These are phyloP conservation scores for Passer domesticus DNA, from an alignment of 2,113 vertebrate species.

Conservation along the genomic window DNA sequence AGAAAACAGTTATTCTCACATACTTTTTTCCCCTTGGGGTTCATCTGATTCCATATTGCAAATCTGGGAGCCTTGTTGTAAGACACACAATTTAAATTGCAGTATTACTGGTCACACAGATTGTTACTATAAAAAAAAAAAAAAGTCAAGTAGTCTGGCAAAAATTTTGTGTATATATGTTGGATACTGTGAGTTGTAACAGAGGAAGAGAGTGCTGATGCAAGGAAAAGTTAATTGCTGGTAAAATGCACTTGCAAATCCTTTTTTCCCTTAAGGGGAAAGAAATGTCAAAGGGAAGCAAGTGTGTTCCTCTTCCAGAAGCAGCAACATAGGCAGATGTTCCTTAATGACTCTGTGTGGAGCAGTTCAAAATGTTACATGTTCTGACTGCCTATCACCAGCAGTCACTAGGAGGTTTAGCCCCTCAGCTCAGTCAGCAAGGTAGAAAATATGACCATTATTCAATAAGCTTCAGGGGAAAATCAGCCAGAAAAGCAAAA, in stretches of 20 bases:
- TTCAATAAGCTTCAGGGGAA: neutral
- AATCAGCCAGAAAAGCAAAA: neutral
- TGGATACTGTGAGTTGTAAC: neutral
- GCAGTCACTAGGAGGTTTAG: neutral
- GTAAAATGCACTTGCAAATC: neutral
- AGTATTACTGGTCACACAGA: neutral
- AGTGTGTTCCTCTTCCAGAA: neutral
- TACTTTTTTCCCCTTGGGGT: rapidly evolving
- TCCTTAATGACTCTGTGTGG: neutral
- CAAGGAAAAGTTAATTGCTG: constrained; percentile 10
- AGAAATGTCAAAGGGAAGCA: neutral
- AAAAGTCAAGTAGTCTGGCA: neutral
- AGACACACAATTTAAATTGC: neutral
- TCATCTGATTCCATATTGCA: neutral
- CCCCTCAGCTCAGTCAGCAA: neutral
- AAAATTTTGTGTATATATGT: neutral
- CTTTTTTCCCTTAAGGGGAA: neutral
- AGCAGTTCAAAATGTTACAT: neutral
- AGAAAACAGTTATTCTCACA: neutral
- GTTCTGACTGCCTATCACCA: neutral
- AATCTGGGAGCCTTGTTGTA: neutral
- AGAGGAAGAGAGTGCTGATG: neutral
- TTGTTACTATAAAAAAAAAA: neutral
- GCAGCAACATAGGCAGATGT: neutral
- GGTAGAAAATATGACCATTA: neutral